Evolutionary conservation across 2,888 invertebrate genomes (phyloP).

Genomic region (Acanthosepion esculentum): DNA sequence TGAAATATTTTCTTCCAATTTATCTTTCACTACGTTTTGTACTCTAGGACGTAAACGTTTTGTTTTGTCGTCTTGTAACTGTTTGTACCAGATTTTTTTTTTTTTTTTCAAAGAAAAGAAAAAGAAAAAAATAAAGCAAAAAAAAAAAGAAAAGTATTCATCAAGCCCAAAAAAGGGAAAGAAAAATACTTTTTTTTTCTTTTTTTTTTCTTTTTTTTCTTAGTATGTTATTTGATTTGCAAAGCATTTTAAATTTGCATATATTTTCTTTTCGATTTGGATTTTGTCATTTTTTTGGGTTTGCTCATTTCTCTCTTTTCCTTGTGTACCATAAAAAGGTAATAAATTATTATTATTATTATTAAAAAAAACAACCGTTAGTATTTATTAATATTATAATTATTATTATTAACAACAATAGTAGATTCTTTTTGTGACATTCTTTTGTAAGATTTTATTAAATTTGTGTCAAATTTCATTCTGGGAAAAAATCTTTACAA

Average conservation of each 20-base stretch:
- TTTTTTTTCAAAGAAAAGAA: not conserved
- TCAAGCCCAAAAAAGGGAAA: not conserved
- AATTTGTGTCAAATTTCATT: not conserved
- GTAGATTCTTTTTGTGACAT: not conserved
- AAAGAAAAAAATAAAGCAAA: not conserved
- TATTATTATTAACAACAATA: too few species aligned
- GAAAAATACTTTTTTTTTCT: not conserved
- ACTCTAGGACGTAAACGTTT: not conserved
- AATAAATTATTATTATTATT: not conserved
- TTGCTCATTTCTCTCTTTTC: not conserved
- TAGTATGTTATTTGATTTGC: not conserved
- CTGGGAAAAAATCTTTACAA: not conserved
- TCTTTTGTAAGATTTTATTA: not conserved
- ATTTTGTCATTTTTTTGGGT: not conserved
- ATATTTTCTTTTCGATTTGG: not conserved
- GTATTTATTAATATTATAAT: too few species aligned
- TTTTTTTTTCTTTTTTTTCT: not conserved
- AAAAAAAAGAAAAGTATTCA: conserved; percentile 10
- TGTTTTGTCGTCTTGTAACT: not conserved
- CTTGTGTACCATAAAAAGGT: not conserved
- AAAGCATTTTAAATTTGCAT: not conserved
- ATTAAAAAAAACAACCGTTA: not conserved
- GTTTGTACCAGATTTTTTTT: not conserved
- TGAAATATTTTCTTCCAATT: not conserved
- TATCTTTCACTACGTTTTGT: not conserved